Evolutionary conservation across 1,140 invertebrate species (phyloP), one percentile per base, ranked within the genome.

Genomic region (Heliothis subflexa): DNA sequence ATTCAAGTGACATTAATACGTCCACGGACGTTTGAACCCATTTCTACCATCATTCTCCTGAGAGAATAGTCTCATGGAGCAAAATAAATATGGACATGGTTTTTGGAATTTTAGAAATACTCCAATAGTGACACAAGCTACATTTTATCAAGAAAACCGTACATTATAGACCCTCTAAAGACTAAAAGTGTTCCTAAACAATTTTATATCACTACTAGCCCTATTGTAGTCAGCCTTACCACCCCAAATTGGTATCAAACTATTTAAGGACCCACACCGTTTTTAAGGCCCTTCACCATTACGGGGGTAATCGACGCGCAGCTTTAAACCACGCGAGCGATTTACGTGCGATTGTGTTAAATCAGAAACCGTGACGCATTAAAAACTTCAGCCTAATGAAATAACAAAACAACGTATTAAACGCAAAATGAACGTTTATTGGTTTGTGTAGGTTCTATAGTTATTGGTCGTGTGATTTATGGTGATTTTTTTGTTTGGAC

Each of bases 261-360:
- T 68, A 68, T 68, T 68, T 68, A 68, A 68, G 50, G 64, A 64
- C 25, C 28, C 52, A 55, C 52, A 72, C 25, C 18, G 9, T 45
- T 12, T 11, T 33, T 18, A 49, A 77, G 75, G 70, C 57, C 47
- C 64, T 11, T 25, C 59, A 68, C 81, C 79, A 78, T 81, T 78
- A 85, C 78, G 74, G 76, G 16, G 75, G 73, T 79, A 81, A 85
- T 76, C 62, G 77, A 68, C 72, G 54, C 79, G 78, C 54, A 68
- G 76, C 80, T 57, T 66, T 80, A 76, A 78, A 79, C 77, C 72
- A 70, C 70, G 52, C 33, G 4, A 78, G 66, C 75, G 78, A 62
- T 82, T 81, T 84, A 82, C 80, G 70, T 59, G 74, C 79, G 72
- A 85, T 85, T 85, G 84, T 85, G 64, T 61, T 7, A 40, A 18